Base-by-base conservation (phyloP, 2,113 vertebrate genomes). In the Dryoscopus gambensis region DNA sequence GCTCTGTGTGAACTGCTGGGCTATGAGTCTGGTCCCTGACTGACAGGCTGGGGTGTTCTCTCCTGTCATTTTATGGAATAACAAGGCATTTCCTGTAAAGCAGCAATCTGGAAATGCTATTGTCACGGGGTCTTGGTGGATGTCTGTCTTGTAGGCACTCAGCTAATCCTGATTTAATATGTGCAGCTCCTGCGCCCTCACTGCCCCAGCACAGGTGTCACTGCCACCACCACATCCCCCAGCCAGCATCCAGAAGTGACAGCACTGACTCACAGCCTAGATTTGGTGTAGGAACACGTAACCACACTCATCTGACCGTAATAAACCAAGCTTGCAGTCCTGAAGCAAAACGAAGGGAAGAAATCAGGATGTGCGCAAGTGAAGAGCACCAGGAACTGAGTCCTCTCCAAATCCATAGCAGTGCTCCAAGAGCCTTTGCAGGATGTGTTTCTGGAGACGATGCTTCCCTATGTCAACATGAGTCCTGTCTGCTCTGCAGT, bases 121-220 rank as follows among this genome's bases (percentile, higher is more conserved):
- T 93, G 67, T 8, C 56, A 14, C 6, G 2, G 57, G 22, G 30
- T 44, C 2, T 13, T 15, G n/a, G 46, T 27, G 44, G 71, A 8
- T 20, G 56, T 10, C 37, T 57, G 35, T 40, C 69, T 8, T 31
- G 33, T 2, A 6, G 31, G 64, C 35, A 53, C 69, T 11, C 31
- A 71, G 56, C 56, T 55, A n/a, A 44, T 15, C 30, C 55, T 18
- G n/a, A 3, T 7, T 3, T 2, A 24, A 59, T 2, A 37, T 2
- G 2, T 17, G 52, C 31, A 33, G 67, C 49, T 44, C 31, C 78
- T 22, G 19, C 7, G 50, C 11, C 28, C 1, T 0, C 50, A 1
- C 0, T 35, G 67, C 53, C 68, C 3, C 0, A 12, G 33, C 1
- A 2, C 4, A 3, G 50, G 2, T 25, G 0, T 25, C 22, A 8